These are phyloP conservation scores for Enteromius mattozi DNA, from an alignment of 2,797 vertebrate species.

Conservation along the genomic window DNA sequence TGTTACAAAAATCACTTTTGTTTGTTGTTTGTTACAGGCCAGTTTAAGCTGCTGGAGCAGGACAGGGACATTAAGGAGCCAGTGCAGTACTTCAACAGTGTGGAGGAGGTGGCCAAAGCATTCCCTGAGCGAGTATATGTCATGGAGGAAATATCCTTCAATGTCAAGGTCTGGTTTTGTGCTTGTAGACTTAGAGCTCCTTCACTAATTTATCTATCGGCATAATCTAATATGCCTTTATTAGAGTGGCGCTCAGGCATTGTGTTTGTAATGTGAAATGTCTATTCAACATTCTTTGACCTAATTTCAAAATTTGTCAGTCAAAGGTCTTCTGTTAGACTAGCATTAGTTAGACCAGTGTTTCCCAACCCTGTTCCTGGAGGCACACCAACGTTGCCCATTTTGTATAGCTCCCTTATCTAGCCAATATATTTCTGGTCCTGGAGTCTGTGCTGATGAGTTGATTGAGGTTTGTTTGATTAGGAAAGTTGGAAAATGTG, in stretches of 20 bases:
- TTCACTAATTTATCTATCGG: not conserved
- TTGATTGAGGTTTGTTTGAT: too few relatives aligned
- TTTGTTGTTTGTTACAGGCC: slow-evolving; percentile 82
- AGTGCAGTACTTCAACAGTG: slow-evolving; percentile 97
- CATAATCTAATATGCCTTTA: not conserved
- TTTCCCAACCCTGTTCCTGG: too few relatives aligned
- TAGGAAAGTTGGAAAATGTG: too few relatives aligned
- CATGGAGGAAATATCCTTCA: slow-evolving; percentile 99
- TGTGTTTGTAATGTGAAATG: not conserved
- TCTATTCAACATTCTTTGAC: not conserved
- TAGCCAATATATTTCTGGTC: too few relatives aligned
- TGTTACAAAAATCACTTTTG: slow-evolving; percentile 8
- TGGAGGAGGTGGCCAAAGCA: slow-evolving; percentile 99
- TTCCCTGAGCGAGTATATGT: slow-evolving; percentile 99
- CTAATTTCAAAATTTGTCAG: not conserved
- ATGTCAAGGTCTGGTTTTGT: slow-evolving; percentile 88
- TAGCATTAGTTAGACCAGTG: not conserved
- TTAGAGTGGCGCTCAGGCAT: not conserved
- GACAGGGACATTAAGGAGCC: slow-evolving; percentile 98
- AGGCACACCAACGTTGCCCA: too few relatives aligned
- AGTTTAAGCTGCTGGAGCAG: slow-evolving; percentile 98
- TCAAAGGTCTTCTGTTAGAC: not conserved
- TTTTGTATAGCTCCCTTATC: too few relatives aligned
- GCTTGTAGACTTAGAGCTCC: not conserved
- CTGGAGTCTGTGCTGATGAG: too few relatives aligned